Base-by-base conservation (phyloP, 2,888 invertebrate genomes). In the Aethes cnicana region DNA sequence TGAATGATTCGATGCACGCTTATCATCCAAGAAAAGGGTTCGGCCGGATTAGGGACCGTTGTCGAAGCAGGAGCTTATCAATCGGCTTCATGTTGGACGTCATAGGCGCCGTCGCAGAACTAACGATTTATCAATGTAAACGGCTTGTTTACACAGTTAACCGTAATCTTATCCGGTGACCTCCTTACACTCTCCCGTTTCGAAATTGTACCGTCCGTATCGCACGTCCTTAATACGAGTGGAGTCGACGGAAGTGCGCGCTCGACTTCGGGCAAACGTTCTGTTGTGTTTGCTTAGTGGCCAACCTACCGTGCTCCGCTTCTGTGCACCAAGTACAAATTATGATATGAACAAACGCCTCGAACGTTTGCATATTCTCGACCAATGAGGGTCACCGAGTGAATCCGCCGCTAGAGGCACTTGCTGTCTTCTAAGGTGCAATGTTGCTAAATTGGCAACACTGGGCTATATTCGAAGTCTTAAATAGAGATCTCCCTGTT, bases 151-250 rank as follows among this genome's bases (percentile, higher is more conserved):
- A 87, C 86, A 81, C 85, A 84, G 86, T 84, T 78, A 84, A 77
- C 81, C 78, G 85, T 87, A 88, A 88, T 89, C 88, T 88, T 89
- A 89, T 89, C 89, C 87, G 81, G 80, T 84, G 87, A 83, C 88
- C 89, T 86, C 84, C 84, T 89, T 88, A 84, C 77, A 81, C 80
- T 72, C 70, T 87, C 86, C 88, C 84, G 88, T 87, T 86, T 86
- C 83, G 84, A 87, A 87, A 86, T 85, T 79, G 79, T 86, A 87
- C 76, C 81, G 78, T 67, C 71, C 77, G 78, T 86, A 85, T 85
- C 83, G 79, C 74, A 71, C 74, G 84, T 81, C 83, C 85, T 82
- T 84, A 85, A 80, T 83, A 77, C 76, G 65, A 73, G 75, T 70
- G 78, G 72, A 69, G 75, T 70, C 78, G 72, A 69, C 86, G 87